Evolutionary conservation across 1,140 invertebrate species (phyloP).

Genomic region (Caerostris darwini): DNA sequence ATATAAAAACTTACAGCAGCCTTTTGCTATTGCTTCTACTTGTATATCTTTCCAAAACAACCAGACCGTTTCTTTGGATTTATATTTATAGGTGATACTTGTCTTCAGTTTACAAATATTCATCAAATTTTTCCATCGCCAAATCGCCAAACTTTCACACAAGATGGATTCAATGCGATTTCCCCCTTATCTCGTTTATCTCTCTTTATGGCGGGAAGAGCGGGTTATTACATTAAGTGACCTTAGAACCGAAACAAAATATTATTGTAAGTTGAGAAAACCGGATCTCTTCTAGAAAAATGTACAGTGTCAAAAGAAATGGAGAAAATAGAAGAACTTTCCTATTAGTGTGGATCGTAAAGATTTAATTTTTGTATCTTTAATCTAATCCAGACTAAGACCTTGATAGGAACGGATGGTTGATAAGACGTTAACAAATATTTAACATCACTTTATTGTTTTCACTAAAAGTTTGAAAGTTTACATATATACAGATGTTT

Average conservation of each 20-base stretch:
- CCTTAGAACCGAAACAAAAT: background rate
- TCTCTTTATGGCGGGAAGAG: background rate
- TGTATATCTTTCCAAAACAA: background rate
- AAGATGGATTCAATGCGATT: background rate
- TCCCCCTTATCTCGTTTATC: background rate
- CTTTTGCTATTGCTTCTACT: background rate
- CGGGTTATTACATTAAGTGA: background rate
- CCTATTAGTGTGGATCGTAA: background rate
- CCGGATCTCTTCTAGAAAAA: conserved; percentile 1
- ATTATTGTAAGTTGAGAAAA: background rate
- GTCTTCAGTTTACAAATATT: background rate
- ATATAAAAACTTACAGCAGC: background rate
- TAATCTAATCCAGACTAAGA: background rate
- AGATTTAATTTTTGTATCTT: background rate
- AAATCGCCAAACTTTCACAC: background rate
- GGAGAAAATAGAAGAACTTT: background rate
- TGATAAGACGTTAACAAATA: background rate
- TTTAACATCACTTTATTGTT: background rate
- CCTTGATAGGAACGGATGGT: background rate
- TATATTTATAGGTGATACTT: conserved; percentile 20
- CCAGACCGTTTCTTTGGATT: background rate
- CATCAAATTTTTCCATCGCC: background rate
- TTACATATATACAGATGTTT: too few species aligned
- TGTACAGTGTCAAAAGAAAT: background rate
- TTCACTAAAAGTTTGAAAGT: too few species aligned